Conservation (phyloP, 1,140 invertebrate genomes). For the Acyrthosiphon pisum region DNA sequence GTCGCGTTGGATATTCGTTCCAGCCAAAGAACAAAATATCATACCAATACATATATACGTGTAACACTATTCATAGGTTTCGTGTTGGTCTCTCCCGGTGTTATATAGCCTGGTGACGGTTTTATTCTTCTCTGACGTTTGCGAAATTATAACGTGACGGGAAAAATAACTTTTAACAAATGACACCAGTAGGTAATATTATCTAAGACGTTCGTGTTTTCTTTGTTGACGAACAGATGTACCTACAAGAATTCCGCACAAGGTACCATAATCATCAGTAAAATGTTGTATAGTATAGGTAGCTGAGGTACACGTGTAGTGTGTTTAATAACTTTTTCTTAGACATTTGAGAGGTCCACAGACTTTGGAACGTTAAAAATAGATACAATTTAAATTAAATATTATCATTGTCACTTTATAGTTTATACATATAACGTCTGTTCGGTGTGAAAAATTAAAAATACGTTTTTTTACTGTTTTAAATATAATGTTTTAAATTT, state of each 20-base stretch:
- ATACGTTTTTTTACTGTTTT: neutral
- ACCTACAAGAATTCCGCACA: neutral
- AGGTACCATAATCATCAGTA: neutral
- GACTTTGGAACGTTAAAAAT: neutral
- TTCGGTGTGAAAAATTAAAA: neutral
- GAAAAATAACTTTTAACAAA: conserved; percentile 33
- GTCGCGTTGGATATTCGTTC: neutral
- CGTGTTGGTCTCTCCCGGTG: neutral
- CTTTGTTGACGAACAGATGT: conserved; percentile 22
- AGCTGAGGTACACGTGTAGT: neutral
- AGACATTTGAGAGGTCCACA: neutral
- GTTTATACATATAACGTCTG: neutral
- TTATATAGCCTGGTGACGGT: neutral
- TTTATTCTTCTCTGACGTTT: conserved; percentile 28
- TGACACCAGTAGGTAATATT: neutral
- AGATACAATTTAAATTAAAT: neutral
- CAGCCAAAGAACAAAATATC: neutral
- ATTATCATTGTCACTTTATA: neutral
- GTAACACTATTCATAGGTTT: neutral
- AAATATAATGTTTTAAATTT: neutral
- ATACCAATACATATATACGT: neutral
- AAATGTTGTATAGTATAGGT: neutral
- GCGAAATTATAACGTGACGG: conserved; percentile 3
- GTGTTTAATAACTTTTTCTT: neutral
- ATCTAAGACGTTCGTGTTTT: neutral